These are phyloP conservation scores for Mungos mungo DNA, from an alignment of 2,113 vertebrate species.

Conservation along the genomic window DNA sequence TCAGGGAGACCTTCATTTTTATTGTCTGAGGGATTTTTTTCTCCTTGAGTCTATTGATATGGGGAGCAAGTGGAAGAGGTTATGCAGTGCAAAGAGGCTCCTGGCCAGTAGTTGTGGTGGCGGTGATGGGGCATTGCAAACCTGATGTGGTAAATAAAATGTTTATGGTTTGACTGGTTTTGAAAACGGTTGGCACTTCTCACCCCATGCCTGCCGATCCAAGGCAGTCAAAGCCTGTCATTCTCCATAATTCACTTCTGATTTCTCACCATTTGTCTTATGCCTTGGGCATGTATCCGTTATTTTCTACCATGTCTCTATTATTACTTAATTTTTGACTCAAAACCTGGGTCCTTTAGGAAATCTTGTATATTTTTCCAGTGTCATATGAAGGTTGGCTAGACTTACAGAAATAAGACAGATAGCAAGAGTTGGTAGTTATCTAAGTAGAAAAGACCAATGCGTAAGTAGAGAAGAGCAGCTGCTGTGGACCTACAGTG, in stretches of 20 bases:
- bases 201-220: neutral
- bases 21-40: neutral
- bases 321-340: constrained; percentile 8
- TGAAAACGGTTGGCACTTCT: neutral
- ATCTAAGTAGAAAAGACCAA: neutral
- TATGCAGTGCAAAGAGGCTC: neutral
- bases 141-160: neutral
- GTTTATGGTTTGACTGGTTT: neutral
- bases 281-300: neutral
- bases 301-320: neutral
- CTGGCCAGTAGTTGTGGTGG: neutral
- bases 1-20: neutral
- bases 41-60: neutral
- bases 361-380: neutral
- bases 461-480: neutral
- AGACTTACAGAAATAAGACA: neutral
- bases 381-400: neutral
- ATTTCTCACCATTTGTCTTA: constrained; percentile 7
- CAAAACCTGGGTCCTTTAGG: neutral
- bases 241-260: neutral
- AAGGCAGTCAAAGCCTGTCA: neutral
- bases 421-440: neutral
- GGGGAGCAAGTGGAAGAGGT: neutral
- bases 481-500: neutral
- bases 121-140: neutral